Conservation (phyloP, 2,888 invertebrate genomes). For the Sphecodes monilicornis region DNA sequence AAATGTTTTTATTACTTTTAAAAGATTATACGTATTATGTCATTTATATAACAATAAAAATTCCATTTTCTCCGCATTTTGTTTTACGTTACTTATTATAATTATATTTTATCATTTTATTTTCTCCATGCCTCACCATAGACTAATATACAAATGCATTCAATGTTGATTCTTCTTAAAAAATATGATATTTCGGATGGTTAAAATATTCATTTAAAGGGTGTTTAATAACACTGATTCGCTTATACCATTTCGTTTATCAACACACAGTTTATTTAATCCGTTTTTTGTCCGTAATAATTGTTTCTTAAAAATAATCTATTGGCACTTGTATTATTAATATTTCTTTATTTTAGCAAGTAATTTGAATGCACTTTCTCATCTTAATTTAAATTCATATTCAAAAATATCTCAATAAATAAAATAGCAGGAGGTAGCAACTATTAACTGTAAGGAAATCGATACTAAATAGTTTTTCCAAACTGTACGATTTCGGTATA, state of each 20-base stretch:
- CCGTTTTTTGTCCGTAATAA: neutral
- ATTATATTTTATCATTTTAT: neutral
- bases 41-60: neutral
- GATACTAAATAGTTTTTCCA: neutral
- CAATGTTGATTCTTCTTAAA: neutral
- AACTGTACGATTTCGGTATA: neutral
- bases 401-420: neutral
- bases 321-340: neutral
- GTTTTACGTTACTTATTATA: neutral
- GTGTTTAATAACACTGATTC: neutral
- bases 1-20: neutral
- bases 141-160: neutral
- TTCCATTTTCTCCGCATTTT: neutral
- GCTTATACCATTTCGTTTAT: neutral
- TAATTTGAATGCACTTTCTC: neutral
- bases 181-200: neutral
- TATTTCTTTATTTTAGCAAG: neutral
- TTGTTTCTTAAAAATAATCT: neutral
- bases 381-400: neutral
- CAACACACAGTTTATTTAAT: neutral
- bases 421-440: neutral
- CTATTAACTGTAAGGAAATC: neutral
- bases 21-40: neutral
- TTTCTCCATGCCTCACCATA: neutral
- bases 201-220: neutral